Percentiles rank a stretch among this genome's conserved stretches.
phyloP scores from a whole-genome alignment of 2,113 vertebrate genomes.

The Python bivittatus region DNA sequence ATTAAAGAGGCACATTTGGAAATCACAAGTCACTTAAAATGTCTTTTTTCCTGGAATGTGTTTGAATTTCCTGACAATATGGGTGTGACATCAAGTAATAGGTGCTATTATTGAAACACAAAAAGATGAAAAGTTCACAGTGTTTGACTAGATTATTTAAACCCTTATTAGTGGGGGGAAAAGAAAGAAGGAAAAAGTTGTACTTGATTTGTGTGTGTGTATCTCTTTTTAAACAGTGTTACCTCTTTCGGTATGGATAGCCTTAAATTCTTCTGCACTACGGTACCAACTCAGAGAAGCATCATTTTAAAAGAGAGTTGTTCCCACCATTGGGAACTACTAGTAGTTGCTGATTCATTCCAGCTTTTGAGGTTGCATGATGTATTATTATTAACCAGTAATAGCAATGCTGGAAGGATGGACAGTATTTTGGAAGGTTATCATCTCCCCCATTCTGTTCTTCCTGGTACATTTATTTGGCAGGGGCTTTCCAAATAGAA shows the following conservation, averaged over 20 bases:
- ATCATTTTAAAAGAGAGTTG: background rate
- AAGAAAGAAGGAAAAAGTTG: constrained; percentile 41
- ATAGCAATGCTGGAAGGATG: background rate
- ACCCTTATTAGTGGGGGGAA: constrained; percentile 34
- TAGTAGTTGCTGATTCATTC: background rate
- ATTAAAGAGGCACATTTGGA: constrained; percentile 45
- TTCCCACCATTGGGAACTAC: background rate
- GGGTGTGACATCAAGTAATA: constrained; percentile 64
- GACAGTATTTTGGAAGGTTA: background rate
- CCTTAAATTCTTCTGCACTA: constrained; percentile 46
- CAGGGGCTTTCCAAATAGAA: background rate
- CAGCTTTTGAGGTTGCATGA: background rate
- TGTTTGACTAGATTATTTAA: constrained; percentile 59
- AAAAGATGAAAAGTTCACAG: constrained; percentile 68
- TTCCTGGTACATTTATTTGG: background rate
- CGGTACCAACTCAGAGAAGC: constrained; percentile 1
- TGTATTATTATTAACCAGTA: no score
- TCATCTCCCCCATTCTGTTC: background rate
- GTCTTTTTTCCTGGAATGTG: constrained; percentile 44
- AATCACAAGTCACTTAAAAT: constrained; percentile 61
- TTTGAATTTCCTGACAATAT: constrained; percentile 54
- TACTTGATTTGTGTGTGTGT: constrained; percentile 30
- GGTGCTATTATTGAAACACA: constrained; percentile 53
- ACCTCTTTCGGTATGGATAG: constrained; percentile 31
- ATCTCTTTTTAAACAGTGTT: constrained; percentile 50